Percentiles rank a stretch among this genome's conserved stretches.
These are phyloP conservation scores for Fopius arisanus DNA, from an alignment of 1,140 invertebrate genomes.

Conservation along the genomic window DNA sequence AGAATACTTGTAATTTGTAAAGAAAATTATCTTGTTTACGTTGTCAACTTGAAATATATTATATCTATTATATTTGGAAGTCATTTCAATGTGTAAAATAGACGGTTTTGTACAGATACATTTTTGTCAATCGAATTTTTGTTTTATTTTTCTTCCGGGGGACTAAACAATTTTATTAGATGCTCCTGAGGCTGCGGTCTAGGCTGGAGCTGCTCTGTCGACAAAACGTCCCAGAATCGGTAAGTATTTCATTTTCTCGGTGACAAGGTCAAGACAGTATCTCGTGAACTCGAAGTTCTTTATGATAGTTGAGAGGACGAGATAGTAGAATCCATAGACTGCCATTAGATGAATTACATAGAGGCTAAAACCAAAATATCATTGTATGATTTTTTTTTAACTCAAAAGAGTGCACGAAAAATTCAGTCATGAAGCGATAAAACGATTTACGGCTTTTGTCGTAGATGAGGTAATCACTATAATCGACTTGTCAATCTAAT, in stretches of 20 bases:
- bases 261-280: constrained; percentile 44
- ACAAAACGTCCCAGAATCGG: constrained; percentile 40
- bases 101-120: neutral
- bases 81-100: neutral
- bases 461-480: too few relatives aligned
- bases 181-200: neutral
- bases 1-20: constrained; percentile 41
- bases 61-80: constrained; percentile 41
- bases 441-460: too few relatives aligned
- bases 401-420: too few relatives aligned
- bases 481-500: too few relatives aligned
- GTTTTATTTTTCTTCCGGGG: neutral
- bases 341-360: constrained; percentile 49
- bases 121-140: neutral
- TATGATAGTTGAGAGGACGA: constrained; percentile 47
- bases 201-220: constrained; percentile 27
- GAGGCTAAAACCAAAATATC: constrained; percentile 43
- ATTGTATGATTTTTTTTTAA: too few relatives aligned
- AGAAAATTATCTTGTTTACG: constrained; percentile 48
- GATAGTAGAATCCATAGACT: constrained; percentile 55
- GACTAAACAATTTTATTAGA: neutral
- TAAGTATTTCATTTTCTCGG: constrained; percentile 42
- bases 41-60: constrained; percentile 51
- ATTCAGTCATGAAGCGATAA: too few relatives aligned
- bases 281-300: constrained; percentile 45